A percentile compares a stretch with the other conserved stretches of the same genome.
Conservation (phyloP, 2,797 vertebrate species). For the Pseudomugil gertrudae region DNA sequence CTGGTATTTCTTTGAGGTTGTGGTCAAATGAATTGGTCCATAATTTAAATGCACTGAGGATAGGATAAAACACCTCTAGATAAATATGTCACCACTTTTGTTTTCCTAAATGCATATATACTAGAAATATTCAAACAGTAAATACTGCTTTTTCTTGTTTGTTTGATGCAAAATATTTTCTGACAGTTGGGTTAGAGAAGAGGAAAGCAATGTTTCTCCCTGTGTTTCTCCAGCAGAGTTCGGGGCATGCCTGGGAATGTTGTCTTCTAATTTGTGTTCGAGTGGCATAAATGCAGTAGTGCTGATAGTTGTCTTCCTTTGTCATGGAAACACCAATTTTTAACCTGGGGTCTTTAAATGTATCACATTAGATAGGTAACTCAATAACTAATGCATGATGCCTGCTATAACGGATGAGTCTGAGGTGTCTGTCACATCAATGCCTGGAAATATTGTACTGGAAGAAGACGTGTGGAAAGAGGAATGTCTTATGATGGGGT, state of each 20-base stretch:
- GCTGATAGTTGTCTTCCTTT: conserved; percentile 70
- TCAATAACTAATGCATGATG: conserved; percentile 45
- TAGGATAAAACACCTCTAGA: too few species aligned
- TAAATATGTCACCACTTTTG: too few species aligned
- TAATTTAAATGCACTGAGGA: too few species aligned
- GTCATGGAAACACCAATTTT: conserved; percentile 81
- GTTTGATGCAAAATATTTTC: conserved; percentile 30
- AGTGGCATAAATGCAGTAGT: conserved; percentile 56
- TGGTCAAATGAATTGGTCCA: too few species aligned
- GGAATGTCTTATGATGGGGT: conserved; percentile 17
- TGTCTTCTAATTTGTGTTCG: conserved; percentile 72
- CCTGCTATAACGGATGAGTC: conserved; percentile 30
- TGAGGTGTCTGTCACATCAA: conserved; percentile 32
- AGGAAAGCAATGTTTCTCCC: conserved; percentile 38
- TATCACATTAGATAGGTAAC: conserved; percentile 53
- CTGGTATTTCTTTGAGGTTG: too few species aligned
- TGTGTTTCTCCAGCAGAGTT: conserved; percentile 40
- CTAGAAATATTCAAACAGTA: too few species aligned
- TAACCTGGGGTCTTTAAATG: conserved; percentile 69
- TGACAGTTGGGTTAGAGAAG: conserved; percentile 18
- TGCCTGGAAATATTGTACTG: conserved; percentile 3
- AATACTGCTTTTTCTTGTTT: background rate
- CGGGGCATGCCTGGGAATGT: conserved; percentile 76
- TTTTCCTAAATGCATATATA: too few species aligned
- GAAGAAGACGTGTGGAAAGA: conserved; percentile 35